Evolutionary conservation across 1,140 invertebrate species (phyloP), one percentile per base, ranked within the genome.

Genomic region (Ditylenchus dipsaci): DNA sequence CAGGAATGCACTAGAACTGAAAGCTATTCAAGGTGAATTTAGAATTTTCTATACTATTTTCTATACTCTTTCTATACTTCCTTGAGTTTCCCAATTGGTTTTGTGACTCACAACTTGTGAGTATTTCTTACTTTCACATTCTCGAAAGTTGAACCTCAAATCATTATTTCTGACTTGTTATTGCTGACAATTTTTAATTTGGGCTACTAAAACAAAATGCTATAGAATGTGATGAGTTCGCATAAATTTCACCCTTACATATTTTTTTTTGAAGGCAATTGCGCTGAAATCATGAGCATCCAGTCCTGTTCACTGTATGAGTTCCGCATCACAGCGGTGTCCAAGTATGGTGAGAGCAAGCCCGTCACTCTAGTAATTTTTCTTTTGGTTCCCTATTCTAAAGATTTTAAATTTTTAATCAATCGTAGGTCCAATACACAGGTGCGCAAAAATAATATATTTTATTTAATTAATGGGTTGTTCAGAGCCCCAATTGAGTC

Each of bases 261-360:
- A 43, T 45, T 23, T 57, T 60, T 38, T 38, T 38, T 3, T 38
- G 11, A 38, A 38, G 33, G 74, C 23, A 75, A 63, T 63, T 76
- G 53, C 3, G 70, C 61, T 27, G 77, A 82, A 62, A 82, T 82
- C 60, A 82, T 82, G 80, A 80, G 75, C 42, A 61, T 83, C n/a
- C 68, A 76, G 38, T 82, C 80, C 1, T 82, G 80, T 62, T 81
- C 80, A 11, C 71, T 82, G 15, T 82, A 82, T 67, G 80, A 82
- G 63, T 82, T 82, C 63, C 60, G 79, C 62, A 80, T 82, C 27
- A 83, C 79, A 15, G 80, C 80, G 27, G 77, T 82, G 49, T 81
- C 76, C 13, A 76, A 76, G 53, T 81, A 76, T 61, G 80, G 80
- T 9, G 80, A 82, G 63, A 78, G 77, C 49, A 82, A 82, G 65